Percentiles rank a stretch among this genome's conserved stretches.
Evolutionary conservation across 2,797 vertebrate genomes (phyloP).

Genomic region (Rhinella marina): DNA sequence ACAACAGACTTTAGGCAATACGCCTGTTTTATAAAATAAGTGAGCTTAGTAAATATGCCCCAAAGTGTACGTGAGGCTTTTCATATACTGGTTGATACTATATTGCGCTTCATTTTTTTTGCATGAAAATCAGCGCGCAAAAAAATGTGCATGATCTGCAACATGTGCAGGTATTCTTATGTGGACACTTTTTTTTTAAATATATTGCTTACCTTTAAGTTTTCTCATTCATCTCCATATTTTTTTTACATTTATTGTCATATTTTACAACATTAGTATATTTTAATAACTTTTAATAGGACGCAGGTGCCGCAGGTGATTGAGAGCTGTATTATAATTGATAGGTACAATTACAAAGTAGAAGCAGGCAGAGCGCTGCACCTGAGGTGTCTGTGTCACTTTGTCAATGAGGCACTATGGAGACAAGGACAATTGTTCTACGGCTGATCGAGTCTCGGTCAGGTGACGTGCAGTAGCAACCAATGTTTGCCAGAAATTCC

Average conservation of each 20-base stretch:
- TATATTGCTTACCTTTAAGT: no score
- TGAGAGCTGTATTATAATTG: neutral
- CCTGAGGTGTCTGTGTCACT: constrained; percentile 29
- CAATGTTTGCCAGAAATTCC: constrained; percentile 15
- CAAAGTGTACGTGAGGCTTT: no score
- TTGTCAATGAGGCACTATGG: constrained; percentile 32
- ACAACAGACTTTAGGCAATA: no score
- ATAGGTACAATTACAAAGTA: neutral
- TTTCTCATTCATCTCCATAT: neutral
- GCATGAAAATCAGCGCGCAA: no score
- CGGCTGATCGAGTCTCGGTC: constrained; percentile 13
- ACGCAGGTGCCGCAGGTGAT: neutral
- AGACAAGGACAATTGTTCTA: constrained; percentile 39
- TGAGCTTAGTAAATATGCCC: no score
- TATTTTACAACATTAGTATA: neutral
- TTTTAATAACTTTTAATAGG: neutral
- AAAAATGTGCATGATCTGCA: no score
- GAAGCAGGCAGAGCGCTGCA: neutral
- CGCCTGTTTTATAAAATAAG: no score
- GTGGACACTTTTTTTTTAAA: no score
- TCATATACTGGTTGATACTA: no score
- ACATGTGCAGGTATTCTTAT: no score
- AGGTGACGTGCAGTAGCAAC: constrained; percentile 23
- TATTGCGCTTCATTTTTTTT: no score
- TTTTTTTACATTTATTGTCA: neutral